Conservation (phyloP, 2,113 vertebrate species). For the Elaphurus davidianus region DNA sequence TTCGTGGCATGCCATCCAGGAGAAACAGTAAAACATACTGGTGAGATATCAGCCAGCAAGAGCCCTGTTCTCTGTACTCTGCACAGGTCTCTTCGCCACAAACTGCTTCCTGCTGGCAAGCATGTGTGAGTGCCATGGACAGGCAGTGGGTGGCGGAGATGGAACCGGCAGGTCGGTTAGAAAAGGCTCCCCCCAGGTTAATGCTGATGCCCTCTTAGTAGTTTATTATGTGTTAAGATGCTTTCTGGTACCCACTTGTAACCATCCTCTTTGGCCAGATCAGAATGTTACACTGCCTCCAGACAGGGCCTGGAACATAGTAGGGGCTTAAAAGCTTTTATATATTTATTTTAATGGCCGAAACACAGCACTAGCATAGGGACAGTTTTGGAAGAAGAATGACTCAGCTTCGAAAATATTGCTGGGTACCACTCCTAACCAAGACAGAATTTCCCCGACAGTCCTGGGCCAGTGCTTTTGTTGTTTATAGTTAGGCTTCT, state of each 20-base stretch:
- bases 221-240: conserved; percentile 72
- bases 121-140: conserved; percentile 40
- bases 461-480: not conserved
- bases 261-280: conserved; percentile 64
- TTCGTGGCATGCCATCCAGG: conserved; percentile 77
- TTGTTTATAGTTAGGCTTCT: conserved; percentile 5
- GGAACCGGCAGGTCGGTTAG: conserved; percentile 65
- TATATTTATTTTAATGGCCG: not conserved
- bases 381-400: conserved; percentile 56
- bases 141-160: conserved; percentile 59
- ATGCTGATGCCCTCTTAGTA: conserved; percentile 76
- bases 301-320: not conserved
- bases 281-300: conserved; percentile 26
- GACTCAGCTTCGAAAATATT: conserved; percentile 47
- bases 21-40: conserved; percentile 86
- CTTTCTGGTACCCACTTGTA: conserved; percentile 70
- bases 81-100: conserved; percentile 67
- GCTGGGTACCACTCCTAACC: not conserved
- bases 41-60: conserved; percentile 78
- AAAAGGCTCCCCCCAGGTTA: conserved; percentile 75
- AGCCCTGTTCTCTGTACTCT: conserved; percentile 70
- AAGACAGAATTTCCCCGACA: conserved; percentile 21
- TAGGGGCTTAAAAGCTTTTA: not conserved
- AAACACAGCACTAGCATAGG: conserved; percentile 59
- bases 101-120: conserved; percentile 74